phyloP scores from a whole-genome alignment of 2,113 vertebrate genomes.

The Orcinus orca region DNA sequence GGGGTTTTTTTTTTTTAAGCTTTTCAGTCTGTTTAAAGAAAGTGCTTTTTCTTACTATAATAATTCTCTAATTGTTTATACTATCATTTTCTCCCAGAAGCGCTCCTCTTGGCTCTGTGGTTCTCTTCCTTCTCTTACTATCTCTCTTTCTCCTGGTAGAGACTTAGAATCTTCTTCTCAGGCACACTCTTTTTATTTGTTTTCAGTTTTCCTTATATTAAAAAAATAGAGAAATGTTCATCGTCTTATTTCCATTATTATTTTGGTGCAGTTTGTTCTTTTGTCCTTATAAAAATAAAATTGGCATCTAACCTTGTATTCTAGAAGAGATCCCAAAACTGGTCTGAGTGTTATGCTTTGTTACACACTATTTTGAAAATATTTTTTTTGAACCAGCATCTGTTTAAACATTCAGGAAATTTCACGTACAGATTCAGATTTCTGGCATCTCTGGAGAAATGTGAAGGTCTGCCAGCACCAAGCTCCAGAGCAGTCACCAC shows the following conservation, averaged over 20 bases:
- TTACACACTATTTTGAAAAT: background rate
- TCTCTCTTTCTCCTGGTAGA: background rate
- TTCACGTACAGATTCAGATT: background rate
- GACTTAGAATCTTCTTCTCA: background rate
- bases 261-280: background rate
- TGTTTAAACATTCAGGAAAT: background rate
- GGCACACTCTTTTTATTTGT: background rate
- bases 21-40: background rate
- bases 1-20: background rate
- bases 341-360: background rate
- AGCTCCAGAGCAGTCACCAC: background rate
- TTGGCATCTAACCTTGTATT: background rate
- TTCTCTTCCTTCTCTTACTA: background rate
- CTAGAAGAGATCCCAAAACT: background rate
- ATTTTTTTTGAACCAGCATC: background rate
- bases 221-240: background rate
- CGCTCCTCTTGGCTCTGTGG: background rate
- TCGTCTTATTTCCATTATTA: background rate
- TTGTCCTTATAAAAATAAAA: background rate
- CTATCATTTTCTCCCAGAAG: background rate
- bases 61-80: background rate
- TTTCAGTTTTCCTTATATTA: background rate
- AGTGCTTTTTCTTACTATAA: background rate
- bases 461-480: rapidly evolving
- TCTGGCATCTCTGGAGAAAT: background rate